Base-by-base conservation (phyloP, 1,140 invertebrate genomes). In the Trichonephila inaurata region DNA sequence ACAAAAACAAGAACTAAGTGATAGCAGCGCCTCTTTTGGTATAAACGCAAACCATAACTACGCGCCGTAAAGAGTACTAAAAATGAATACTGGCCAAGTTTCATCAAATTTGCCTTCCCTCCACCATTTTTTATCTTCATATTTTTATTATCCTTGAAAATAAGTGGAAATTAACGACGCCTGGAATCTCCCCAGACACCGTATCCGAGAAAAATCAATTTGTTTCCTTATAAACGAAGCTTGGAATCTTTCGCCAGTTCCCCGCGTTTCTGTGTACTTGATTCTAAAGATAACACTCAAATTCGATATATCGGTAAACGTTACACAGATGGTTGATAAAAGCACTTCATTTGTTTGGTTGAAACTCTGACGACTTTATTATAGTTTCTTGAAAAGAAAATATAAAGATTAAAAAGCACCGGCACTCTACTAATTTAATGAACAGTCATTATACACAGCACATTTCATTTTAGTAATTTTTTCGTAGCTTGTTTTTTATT, bases 131-230 rank as follows among this genome's bases (percentile, higher is more conserved):
- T 62, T 33, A 19, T 64, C 85, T 87, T 87, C 61, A 44, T 62
- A 40, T 62, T 87, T 86, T 87, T 64, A 87, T 64, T 87, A 87
- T 58, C 61, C 61, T 64, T 64, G 58, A 64, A 87, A 87, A 87
- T 87, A 87, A 87, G 60, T 64, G 61, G 60, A 87, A 87, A 87
- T 87, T 87, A 87, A 87, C 85, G 85, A 64, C 16, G n/a, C 60
- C 28, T 28, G n/a, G 60, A 33, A 40, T 77, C 72, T 77, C 72
- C 66, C 72, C 28, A 77, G 72, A 77, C 72, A 77, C 10, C 24
- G 28, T 77, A 33, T 33, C 33, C 28, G 24, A 77, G 72, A 77
- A 77, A 77, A 77, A 77, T 77, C 72, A 18, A 77, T 77, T 64
- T 87, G 58, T 87, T 61, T 64, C 28, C 28, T 64, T 77, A 77